phyloP scores from a whole-genome alignment of 2,113 vertebrate species.

The Bubo scandiacus region DNA sequence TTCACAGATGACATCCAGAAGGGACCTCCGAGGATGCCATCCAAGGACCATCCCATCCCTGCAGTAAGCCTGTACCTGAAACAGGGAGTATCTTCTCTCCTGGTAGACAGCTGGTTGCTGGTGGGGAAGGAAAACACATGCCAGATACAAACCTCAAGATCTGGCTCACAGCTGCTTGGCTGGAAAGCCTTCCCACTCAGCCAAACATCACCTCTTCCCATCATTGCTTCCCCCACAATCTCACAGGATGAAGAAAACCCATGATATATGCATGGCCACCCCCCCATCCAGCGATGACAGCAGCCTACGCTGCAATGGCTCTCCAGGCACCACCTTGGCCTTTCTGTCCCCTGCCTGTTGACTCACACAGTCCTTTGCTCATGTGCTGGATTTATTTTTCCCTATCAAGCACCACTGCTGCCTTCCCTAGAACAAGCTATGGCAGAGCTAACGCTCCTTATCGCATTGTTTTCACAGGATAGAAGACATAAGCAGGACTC shows the following conservation, averaged over 20 bases:
- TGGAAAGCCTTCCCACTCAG: not conserved
- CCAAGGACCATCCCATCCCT: not conserved
- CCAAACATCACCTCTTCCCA: not conserved
- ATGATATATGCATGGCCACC: not conserved
- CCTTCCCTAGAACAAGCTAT: not conserved
- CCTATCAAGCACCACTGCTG: not conserved
- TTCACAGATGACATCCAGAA: not conserved
- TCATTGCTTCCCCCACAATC: not conserved
- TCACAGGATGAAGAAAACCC: not conserved
- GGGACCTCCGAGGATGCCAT: not conserved
- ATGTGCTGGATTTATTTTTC: not conserved
- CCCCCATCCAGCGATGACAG: rapidly evolving
- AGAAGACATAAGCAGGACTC: not conserved
- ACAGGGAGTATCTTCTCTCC: not conserved
- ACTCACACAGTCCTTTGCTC: not conserved
- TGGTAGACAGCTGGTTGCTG: not conserved
- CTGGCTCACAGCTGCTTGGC: not conserved
- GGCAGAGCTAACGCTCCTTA: not conserved
- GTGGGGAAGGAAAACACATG: not conserved
- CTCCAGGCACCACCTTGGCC: not conserved
- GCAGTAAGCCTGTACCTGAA: not conserved
- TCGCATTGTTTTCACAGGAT: not conserved
- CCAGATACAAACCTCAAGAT: not conserved
- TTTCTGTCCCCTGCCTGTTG: not conserved
- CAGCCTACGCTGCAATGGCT: not conserved